These are phyloP conservation scores for Dromaius novaehollandiae DNA, from an alignment of 2,113 vertebrate species.

Conservation along the genomic window DNA sequence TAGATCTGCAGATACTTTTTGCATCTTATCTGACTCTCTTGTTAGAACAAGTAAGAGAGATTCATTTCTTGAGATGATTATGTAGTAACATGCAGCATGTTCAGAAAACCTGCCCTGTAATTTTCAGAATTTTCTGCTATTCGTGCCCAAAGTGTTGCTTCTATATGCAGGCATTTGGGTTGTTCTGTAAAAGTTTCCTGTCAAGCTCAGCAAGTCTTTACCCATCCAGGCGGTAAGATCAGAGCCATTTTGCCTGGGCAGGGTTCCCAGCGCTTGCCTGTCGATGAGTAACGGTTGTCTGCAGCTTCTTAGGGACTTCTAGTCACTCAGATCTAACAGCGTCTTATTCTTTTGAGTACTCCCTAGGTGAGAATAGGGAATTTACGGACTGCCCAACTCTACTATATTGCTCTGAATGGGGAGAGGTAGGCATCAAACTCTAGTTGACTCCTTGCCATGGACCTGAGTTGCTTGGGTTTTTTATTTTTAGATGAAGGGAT, in stretches of 20 bases:
- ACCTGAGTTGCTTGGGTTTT: neutral
- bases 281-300: neutral
- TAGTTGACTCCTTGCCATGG: neutral
- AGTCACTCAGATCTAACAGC: neutral
- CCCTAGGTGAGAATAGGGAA: neutral
- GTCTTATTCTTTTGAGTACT: neutral
- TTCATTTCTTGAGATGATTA: slow-evolving; percentile 6
- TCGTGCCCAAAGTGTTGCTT: slow-evolving; percentile 12
- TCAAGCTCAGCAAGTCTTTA: neutral
- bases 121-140: neutral
- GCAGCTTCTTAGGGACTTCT: neutral
- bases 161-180: slow-evolving; percentile 6
- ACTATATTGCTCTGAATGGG: neutral
- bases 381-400: neutral
- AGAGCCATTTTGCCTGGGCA: neutral
- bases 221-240: neutral
- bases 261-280: neutral
- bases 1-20: neutral
- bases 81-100: neutral
- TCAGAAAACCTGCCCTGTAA: slow-evolving; percentile 27
- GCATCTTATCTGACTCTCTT: neutral
- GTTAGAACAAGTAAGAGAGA: neutral
- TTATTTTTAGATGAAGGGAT: neutral
- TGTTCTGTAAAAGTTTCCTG: neutral
- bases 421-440: neutral